phyloP scores from a whole-genome alignment of 2,888 invertebrate genomes.

The Eucera pruinosa region DNA sequence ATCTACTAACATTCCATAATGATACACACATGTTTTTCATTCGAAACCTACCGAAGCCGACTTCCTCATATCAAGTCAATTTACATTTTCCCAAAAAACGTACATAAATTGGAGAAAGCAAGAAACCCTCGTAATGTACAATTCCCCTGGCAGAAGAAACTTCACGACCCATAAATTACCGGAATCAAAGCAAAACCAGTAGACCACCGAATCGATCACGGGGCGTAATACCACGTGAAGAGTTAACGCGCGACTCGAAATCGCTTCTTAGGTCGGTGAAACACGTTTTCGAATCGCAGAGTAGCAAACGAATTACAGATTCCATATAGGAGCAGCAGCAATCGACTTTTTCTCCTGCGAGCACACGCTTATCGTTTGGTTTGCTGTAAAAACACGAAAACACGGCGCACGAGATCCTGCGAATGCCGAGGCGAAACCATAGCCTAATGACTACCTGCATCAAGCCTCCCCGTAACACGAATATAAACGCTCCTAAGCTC shows the following conservation, averaged over 20 bases:
- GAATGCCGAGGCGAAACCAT: conserved; percentile 31
- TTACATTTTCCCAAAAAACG: no score
- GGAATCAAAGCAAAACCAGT: neutral
- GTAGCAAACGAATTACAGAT: conserved; percentile 34
- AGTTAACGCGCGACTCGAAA: conserved; percentile 22
- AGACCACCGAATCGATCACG: conserved; percentile 16
- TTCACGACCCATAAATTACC: neutral
- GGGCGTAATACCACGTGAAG: neutral
- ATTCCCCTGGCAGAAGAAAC: neutral
- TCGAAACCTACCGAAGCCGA: no score
- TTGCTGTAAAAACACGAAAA: conserved; percentile 37
- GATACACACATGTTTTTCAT: no score
- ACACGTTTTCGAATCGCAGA: conserved; percentile 24
- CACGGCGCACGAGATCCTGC: conserved; percentile 11
- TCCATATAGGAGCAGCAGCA: conserved; percentile 29
- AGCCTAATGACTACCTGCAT: conserved; percentile 53
- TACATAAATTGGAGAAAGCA: neutral
- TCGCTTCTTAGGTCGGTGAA: conserved; percentile 16
- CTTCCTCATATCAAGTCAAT: no score
- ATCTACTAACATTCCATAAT: no score
- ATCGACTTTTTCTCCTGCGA: conserved; percentile 26
- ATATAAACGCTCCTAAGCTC: conserved; percentile 40
- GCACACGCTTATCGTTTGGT: conserved; percentile 26
- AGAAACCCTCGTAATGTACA: neutral
- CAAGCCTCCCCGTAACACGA: conserved; percentile 27